phyloP scores from a whole-genome alignment of 37 sponge, comb jelly and placozoan species.

The Ianthella basta region DNA sequence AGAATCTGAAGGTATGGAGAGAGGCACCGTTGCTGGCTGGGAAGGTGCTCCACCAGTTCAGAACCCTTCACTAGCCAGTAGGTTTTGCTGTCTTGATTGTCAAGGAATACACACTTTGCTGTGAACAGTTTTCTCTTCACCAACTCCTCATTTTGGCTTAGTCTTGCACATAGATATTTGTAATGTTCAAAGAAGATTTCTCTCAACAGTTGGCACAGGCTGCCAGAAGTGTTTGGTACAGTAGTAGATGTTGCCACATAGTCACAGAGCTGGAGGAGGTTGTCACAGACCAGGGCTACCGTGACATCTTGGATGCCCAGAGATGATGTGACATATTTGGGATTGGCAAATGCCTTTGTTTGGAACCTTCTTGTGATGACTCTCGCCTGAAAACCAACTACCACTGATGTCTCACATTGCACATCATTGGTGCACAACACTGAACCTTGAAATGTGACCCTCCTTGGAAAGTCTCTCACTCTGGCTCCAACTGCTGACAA shows the following conservation, averaged over 20 bases:
- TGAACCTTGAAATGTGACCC: no score
- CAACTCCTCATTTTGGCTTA: no score
- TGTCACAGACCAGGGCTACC: background rate
- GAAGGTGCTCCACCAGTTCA: conserved; percentile 2
- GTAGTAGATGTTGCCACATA: no score
- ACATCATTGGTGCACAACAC: background rate
- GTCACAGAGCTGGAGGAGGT: conserved; percentile 12
- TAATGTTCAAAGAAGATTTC: conserved; percentile 20
- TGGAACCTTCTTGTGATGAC: background rate
- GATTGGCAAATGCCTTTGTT: background rate
- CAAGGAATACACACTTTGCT: no score
- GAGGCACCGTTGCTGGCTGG: background rate
- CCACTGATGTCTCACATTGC: background rate
- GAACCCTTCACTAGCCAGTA: background rate
- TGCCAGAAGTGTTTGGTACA: no score
- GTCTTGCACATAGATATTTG: background rate
- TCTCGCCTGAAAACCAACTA: background rate
- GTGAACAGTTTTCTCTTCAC: no score
- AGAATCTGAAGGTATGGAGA: background rate
- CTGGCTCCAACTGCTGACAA: no score
- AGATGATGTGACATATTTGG: background rate
- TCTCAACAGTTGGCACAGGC: background rate
- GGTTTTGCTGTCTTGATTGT: no score
- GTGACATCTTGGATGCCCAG: background rate
- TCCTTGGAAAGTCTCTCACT: no score